These are phyloP conservation scores for Lasioglossum figueresi DNA, from an alignment of 2,888 invertebrate genomes.

Conservation along the genomic window DNA sequence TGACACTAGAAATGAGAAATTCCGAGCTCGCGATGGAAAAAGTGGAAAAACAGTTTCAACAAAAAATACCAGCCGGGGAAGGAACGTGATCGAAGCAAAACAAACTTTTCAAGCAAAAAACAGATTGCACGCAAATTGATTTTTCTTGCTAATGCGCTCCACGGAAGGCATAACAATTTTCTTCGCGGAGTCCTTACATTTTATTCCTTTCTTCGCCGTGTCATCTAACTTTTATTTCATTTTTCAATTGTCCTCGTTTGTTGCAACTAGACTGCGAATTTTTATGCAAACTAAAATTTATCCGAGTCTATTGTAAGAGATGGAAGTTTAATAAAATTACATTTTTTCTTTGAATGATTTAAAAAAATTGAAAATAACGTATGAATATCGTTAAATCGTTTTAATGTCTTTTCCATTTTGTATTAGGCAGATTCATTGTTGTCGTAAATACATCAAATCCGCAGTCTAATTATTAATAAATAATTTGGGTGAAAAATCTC, in stretches of 20 bases:
- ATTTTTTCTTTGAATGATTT: no score
- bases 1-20: conserved; percentile 47
- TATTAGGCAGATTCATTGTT: no score
- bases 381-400: no score
- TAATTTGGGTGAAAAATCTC: not conserved
- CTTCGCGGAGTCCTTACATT: no score
- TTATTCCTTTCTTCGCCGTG: not conserved
- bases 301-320: no score
- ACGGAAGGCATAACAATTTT: not conserved
- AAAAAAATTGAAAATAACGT: no score
- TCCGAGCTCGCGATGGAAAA: conserved; percentile 4
- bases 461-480: not conserved
- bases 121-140: conserved; percentile 19
- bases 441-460: no score
- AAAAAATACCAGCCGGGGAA: not conserved
- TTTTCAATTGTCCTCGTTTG: not conserved
- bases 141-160: not conserved
- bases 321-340: no score
- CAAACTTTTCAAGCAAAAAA: conserved; percentile 2
- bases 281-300: no score
- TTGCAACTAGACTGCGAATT: no score
- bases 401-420: no score
- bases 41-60: conserved; percentile 12
- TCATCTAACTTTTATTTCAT: not conserved
- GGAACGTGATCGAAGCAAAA: not conserved